phyloP scores from a whole-genome alignment of 2,113 vertebrate species.

The Climacteris rufus region DNA sequence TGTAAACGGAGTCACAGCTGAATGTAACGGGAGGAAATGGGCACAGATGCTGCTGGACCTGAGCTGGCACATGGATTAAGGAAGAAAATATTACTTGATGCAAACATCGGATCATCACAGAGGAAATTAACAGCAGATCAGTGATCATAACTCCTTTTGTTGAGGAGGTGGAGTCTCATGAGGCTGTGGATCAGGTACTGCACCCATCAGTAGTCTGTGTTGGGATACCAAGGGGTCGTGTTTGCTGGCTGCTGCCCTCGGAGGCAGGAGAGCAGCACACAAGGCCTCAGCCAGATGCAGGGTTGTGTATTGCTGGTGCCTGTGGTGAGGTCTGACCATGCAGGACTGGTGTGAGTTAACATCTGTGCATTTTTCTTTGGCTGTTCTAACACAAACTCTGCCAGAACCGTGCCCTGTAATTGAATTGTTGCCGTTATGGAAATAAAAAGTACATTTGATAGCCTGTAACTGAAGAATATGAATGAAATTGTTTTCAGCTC shows the following conservation, averaged over 20 bases:
- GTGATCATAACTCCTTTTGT: background rate
- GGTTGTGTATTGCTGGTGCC: background rate
- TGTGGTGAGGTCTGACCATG: accelerated
- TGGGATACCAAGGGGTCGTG: background rate
- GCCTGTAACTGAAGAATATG: background rate
- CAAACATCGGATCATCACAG: background rate
- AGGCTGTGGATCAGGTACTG: background rate
- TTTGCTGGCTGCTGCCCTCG: background rate
- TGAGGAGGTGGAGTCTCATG: background rate
- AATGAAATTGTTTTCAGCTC: background rate
- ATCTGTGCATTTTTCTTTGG: background rate
- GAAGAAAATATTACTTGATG: background rate
- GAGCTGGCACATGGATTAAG: background rate
- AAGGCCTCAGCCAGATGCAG: accelerated
- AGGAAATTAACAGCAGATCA: background rate
- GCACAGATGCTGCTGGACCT: background rate
- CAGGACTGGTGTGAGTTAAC: too few relatives aligned
- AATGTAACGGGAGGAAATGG: background rate
- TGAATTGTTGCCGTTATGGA: background rate
- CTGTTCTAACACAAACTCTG: background rate
- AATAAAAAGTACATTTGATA: background rate
- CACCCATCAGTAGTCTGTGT: background rate
- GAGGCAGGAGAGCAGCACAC: background rate
- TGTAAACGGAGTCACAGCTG: background rate
- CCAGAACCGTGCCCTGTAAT: background rate